Evolutionary conservation across 2,113 vertebrate genomes (phyloP), one percentile per base, ranked within the genome.

Genomic region (Salvelinus alpinus): DNA sequence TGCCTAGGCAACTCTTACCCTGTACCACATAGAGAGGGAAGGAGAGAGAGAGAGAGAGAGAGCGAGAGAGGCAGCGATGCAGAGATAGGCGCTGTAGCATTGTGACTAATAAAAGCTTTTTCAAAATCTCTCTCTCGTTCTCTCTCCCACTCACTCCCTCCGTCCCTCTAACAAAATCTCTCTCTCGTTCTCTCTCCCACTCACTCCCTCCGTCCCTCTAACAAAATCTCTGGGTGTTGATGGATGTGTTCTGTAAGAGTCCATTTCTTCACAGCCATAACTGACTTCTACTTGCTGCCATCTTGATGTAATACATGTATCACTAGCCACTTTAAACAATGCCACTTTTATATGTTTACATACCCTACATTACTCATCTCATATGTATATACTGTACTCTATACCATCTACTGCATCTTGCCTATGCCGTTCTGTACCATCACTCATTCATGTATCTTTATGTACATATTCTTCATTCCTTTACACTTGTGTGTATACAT

Each of bases 231-330:
- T 73, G 75, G 74, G 77, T 75, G 70, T 65, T 86, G 81, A 83
- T 86, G 83, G 83, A 86, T 86, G 84, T 71, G 75, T 79, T 83
- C 73, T 65, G 79, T 79, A 79, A 75, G 70, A 78, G 73, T 64
- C 67, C 79, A 80, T 83, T 84, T 78, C 34, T 75, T 86, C 79
- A 84, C 81, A 57, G 38, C 14, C 1, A 14, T 59, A 64, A 48
- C 34, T 11, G 13, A 38, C 69, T 74, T 54, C 48, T 54, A 54
- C 48, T 14, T 18, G 16, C 48, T 14, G 25, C 25, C 25, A 25
- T 25, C 25, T 25, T 25, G 25, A 25, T 25, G 25, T 25, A 1
- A 25, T 25, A 25, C 25, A 25, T 25, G 25, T 25, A 25, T 25
- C 25, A 25, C 25, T 25, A 25, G 25, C 25, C 25, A 25, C 25